Conservation (phyloP, 2,888 invertebrate species). For the Epistrophe grossulariae region DNA sequence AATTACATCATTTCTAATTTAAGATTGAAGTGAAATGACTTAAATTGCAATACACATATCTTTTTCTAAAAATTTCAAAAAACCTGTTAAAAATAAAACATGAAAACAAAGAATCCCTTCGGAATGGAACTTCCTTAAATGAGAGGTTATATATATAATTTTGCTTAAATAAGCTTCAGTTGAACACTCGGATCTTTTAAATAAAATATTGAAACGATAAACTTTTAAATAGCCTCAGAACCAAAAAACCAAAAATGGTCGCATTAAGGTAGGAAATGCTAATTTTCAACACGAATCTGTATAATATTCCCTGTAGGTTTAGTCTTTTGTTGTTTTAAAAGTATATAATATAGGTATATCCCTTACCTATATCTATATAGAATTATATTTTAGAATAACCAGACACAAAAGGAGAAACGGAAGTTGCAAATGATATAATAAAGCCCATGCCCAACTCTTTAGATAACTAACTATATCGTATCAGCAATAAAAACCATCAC, state of each 20-base stretch:
- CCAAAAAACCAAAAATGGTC: conserved; percentile 8
- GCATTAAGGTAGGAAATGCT: conserved; percentile 30
- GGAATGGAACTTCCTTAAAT: not conserved
- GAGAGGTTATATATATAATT: not conserved
- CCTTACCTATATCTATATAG: not conserved
- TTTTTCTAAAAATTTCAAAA: not conserved
- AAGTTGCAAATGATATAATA: conserved; percentile 49
- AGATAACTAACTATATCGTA: conserved; percentile 19
- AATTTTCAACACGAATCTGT: conserved; percentile 54
- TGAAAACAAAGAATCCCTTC: not conserved
- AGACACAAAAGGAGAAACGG: conserved; percentile 29
- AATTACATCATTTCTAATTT: not conserved
- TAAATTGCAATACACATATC: not conserved
- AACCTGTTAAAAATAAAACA: too few species aligned
- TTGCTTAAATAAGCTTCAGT: not conserved
- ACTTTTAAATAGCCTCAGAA: conserved; percentile 13
- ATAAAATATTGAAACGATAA: conserved; percentile 9
- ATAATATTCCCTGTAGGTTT: conserved; percentile 39
- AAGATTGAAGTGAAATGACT: not conserved
- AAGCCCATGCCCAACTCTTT: conserved; percentile 57
- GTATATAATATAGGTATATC: not conserved
- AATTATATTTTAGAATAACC: not conserved
- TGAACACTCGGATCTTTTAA: not conserved
- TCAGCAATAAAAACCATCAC: conserved; percentile 49
- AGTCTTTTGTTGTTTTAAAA: not conserved